phyloP scores from a whole-genome alignment of 2,113 vertebrate genomes.

The Progne subis region DNA sequence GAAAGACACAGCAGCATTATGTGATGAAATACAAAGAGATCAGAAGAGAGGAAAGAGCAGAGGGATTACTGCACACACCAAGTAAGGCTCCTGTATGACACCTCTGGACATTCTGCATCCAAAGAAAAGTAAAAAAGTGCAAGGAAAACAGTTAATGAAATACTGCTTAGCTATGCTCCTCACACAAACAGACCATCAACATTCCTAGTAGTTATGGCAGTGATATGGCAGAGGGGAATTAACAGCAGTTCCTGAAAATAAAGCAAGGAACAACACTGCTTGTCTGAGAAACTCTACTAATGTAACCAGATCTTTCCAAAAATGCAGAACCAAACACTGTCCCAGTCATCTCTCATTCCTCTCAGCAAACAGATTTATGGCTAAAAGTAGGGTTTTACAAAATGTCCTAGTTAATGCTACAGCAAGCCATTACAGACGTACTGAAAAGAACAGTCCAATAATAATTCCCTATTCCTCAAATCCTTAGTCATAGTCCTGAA shows the following conservation, averaged over 20 bases:
- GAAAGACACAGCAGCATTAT: neutral
- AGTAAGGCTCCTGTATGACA: neutral
- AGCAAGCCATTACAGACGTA: neutral
- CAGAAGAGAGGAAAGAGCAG: neutral
- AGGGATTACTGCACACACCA: neutral
- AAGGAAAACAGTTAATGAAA: neutral
- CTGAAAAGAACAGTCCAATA: neutral
- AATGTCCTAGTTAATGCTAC: neutral
- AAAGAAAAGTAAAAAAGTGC: neutral
- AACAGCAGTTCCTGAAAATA: neutral
- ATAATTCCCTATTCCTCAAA: neutral
- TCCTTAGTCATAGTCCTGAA: neutral
- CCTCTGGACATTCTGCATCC: neutral
- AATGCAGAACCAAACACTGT: neutral
- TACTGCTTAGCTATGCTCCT: neutral
- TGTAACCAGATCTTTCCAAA: neutral
- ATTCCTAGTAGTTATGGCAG: neutral
- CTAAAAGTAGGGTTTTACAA: neutral
- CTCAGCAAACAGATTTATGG: neutral
- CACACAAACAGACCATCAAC: neutral
- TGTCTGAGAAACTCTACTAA: neutral
- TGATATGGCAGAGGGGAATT: neutral
- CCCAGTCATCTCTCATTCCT: neutral
- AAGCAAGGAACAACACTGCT: neutral
- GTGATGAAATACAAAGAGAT: neutral